phyloP scores from a whole-genome alignment of 2,797 vertebrate genomes.

The Columba guinea region DNA sequence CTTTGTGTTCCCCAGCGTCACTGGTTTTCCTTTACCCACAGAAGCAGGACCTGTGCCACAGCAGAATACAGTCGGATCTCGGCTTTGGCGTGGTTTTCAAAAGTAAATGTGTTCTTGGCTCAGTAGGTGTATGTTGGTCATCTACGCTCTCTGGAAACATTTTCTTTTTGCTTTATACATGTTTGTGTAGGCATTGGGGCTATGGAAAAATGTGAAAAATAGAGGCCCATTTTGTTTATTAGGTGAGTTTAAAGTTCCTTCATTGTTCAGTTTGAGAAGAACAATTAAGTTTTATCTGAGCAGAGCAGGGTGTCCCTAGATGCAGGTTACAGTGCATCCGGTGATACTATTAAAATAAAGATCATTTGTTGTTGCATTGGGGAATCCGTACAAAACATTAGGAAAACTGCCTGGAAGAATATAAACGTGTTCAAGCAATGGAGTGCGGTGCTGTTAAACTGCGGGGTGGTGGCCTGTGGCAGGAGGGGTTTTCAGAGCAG shows the following conservation, averaged over 20 bases:
- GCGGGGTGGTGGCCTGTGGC: constrained; percentile 41
- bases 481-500: constrained; percentile 15
- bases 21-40: background rate
- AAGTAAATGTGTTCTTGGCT: background rate
- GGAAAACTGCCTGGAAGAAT: constrained; percentile 58
- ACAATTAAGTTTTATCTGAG: constrained; percentile 72
- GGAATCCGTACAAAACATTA: constrained; percentile 66
- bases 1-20: background rate
- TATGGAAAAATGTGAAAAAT: constrained; percentile 34
- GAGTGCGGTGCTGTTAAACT: constrained; percentile 54
- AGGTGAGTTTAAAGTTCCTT: constrained; percentile 39
- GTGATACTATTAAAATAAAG: constrained; percentile 62
- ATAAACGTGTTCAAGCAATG: constrained; percentile 52
- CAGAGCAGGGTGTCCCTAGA: constrained; percentile 54
- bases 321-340: constrained; percentile 42
- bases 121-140: background rate
- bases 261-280: constrained; percentile 48
- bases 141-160: background rate
- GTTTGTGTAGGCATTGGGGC: background rate
- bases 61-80: background rate
- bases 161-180: background rate
- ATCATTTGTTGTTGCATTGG: constrained; percentile 60
- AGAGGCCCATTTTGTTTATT: background rate
- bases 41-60: background rate
- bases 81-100: background rate